Base-by-base conservation (phyloP, 2,888 invertebrate genomes). In the Oscheius sp. region DNA sequence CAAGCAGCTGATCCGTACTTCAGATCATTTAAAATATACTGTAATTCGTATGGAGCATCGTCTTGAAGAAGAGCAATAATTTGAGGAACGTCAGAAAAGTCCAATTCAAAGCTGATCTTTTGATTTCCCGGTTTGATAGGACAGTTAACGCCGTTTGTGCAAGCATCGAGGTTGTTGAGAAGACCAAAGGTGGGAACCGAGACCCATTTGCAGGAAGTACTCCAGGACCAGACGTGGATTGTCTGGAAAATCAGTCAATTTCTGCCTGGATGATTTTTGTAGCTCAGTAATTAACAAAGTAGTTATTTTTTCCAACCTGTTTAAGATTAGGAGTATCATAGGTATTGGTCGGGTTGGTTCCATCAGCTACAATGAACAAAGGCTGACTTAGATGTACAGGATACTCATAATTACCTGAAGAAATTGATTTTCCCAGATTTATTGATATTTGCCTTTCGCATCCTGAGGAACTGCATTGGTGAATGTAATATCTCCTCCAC, bases 41-140 rank as follows among this genome's bases (percentile, higher is more conserved):
- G 59, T 22, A 77, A 44, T 62, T 75, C 71, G 56, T 77, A 77
- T n/a, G 77, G 75, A 57, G 70, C 64, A 63, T 77, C 71, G 70
- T 77, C 67, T 47, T 69, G 71, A 20, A 77, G 50, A 14, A 77
- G 47, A 8, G 68, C 68, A 65, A 75, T 77, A 33, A 77, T 75
- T 14, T 64, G 45, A 24, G 67, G 67, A 38, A 51, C 51, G 59
- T 72, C 70, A 51, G 72, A 69, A 67, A 77, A 77, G 56, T 77
- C 75, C 47, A 77, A 62, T 22, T 70, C 72, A 49, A 77, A 56
- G 41, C 65, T 59, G 70, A 77, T 33, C 32, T 62, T 64, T 62
- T 77, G 75, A 12, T 70, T 65, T 57, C 75, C 75, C 3, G 71
- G 67, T 32, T 66, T 50, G 47, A 77, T 69, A 28, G 77, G 77